Evolutionary conservation across 2,888 invertebrate species (phyloP), one percentile per base, ranked within the genome.

Genomic region (Neuroscelio doddi): DNA sequence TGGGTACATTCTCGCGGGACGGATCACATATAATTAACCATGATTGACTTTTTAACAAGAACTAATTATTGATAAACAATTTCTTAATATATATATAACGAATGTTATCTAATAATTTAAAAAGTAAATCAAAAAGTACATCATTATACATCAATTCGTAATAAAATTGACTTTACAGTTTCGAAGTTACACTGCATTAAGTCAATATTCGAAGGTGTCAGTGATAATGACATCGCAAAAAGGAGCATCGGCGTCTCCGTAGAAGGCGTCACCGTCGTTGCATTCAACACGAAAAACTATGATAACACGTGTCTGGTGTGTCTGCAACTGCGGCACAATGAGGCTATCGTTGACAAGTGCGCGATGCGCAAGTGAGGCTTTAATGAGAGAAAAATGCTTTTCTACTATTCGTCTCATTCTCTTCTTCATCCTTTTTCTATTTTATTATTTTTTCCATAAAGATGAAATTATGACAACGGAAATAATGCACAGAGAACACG

Each of bases 331-430:
- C 29, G 34, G 24, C 27, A 30, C n/a, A 30, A 30, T 42, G 42
- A 41, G 15, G 14, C 24, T 42, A 42, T 42, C 24, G 41, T 42
- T 17, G 16, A 26, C 41, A 16, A 42, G 26, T 42, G 30, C 12
- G 26, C 41, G 26, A 42, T 42, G 41, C 44, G 36, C 50, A 10
- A 10, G 24, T 42, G 24, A 42, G n/a, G 38, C 17, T 46, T 52
- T 52, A 45, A 51, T 59, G 45, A 59, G 46, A 52, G 46, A 36
- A 59, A 52, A 39, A 41, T 39, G 45, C 15, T 42, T 26, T 45
- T 58, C 45, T 30, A 4, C 24, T 10, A 30, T 34, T 15, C 32
- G 10, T 27, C 41, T 26, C 16, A 16, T 39, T 5, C 1, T 15
- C 12, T 44, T 39, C 17, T 34, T 39, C 21, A 5, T 5, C 21